These are phyloP conservation scores for Balaeniceps rex DNA, from an alignment of 2,113 vertebrate genomes.

Conservation along the genomic window DNA sequence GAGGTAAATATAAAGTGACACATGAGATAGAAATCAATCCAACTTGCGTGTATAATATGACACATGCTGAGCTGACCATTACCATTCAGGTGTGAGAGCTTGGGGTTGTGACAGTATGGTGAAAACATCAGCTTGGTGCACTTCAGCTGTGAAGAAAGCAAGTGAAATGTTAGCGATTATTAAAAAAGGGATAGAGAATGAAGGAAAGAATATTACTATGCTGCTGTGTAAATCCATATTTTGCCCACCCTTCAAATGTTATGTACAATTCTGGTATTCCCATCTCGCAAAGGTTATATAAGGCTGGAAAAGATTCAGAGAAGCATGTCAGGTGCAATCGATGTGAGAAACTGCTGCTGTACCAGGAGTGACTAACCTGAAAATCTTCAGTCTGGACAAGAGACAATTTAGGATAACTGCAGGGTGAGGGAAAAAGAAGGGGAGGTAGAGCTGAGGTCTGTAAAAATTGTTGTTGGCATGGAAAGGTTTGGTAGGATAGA, in stretches of 20 bases:
- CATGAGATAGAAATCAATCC: neutral
- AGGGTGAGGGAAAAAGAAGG: neutral
- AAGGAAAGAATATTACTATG: neutral
- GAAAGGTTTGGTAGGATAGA: neutral
- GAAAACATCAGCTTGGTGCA: neutral
- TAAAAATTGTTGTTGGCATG: neutral
- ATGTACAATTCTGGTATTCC: neutral
- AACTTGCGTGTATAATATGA: neutral
- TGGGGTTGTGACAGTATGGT: neutral
- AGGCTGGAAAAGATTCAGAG: neutral
- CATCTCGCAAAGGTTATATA: neutral
- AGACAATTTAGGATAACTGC: neutral
- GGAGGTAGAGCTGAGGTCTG: neutral
- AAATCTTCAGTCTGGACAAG: neutral
- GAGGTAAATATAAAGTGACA: neutral
- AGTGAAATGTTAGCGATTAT: neutral
- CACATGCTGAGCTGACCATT: neutral
- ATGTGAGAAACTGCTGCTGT: neutral
- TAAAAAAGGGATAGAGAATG: neutral
- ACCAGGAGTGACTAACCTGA: neutral
- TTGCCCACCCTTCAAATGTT: neutral
- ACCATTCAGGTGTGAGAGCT: neutral
- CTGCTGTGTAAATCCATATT: neutral
- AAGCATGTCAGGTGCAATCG: neutral
- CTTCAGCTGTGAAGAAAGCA: neutral